Evolutionary conservation across 2,113 vertebrate species (phyloP), one percentile per base, ranked within the genome.

Genomic region (Antennarius striatus): DNA sequence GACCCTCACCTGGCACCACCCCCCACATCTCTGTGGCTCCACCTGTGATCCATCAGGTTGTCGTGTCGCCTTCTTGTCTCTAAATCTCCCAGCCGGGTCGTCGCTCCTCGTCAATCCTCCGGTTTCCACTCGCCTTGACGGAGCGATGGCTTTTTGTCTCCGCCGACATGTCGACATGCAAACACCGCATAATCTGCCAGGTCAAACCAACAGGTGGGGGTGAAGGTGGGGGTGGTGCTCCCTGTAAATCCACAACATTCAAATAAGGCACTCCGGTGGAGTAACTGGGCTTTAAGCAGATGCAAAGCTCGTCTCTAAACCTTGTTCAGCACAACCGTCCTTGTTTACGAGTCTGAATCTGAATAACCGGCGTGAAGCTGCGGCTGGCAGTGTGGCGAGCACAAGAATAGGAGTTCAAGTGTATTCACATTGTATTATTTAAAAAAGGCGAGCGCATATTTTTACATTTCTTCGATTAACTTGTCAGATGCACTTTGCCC

Each of bases 301-400:
- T 72, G 75, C 72, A 84, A 77, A 84, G 81, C 83, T 90, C 70
- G 65, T 42, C 32, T 72, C 65, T 52, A 66, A 72, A 78, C 61
- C 86, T 68, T 8, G 58, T 55, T 39, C 22, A 22, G 70, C 72
- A 39, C 54, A 66, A 65, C 63, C 59, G 6, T 49, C 67, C 56
- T 66, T 85, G 79, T 88, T 84, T 72, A 45, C 66, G 39, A 22
- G 51, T 66, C 59, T 56, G 42, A 59, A 39, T 10, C 60, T 9
- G 32, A 36, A 29, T 43, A 48, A 14, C 50, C 9, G 11, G 46
- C 53, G 4, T 59, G 62, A 22, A 45, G 13, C 65, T 15, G 47
- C 45, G 22, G 13, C 45, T 63, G 63, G 39, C 69, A 42, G 39
- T 52, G 29, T 65, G 45, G n/a, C 30, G 22, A 42, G 56, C 16